Evolutionary conservation across 2,888 invertebrate genomes (phyloP), one percentile per base, ranked within the genome.

Genomic region (Cyaniris semiargus): DNA sequence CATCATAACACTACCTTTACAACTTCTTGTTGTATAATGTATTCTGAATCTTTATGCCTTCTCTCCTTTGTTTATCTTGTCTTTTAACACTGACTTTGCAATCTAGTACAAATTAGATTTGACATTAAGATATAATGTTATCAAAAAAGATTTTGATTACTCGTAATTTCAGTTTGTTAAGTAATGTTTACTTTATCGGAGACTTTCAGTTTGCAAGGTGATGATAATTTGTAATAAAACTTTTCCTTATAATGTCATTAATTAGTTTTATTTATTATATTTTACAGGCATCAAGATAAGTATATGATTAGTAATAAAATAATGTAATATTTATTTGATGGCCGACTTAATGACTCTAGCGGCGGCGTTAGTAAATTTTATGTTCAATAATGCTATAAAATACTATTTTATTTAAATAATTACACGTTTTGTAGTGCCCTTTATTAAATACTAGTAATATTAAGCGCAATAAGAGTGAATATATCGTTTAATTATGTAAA

Each of bases 401-500:
- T 71, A 71, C n/a, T 38, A 66, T 74, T 23, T 48, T 23, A 48
- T 21, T 44, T 21, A 15, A 74, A 74, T 74, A 53, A 74, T 74
- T 48, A 48, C 15, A 71, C 23, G 18, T 15, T 71, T 71, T 53
- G 56, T 71, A 76, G 71, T 70, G 18, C 21, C 56, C 56, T 76
- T 53, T 5, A 53, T 56, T 48, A 60, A 76, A 76, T 23, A 34
- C 5, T 34, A 53, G 10, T 76, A 76, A 71, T 71, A 71, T 38
- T 38, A 76, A 56, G 38, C 10, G 38, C 18, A 76, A 58, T 71
- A 48, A 71, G 31, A 27, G 18, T 74, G 44, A 31, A 71, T 76
- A 56, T 53, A 76, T 31, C 5, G 53, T 70, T 31, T 76, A 56
- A 53, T 76, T 76, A 53, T 74, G 74, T 56, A 34, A 56, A 71